Percentiles rank a stretch among this genome's conserved stretches.
phyloP scores from a whole-genome alignment of 2,888 invertebrate species.

The Neocrepidodera transversa region DNA sequence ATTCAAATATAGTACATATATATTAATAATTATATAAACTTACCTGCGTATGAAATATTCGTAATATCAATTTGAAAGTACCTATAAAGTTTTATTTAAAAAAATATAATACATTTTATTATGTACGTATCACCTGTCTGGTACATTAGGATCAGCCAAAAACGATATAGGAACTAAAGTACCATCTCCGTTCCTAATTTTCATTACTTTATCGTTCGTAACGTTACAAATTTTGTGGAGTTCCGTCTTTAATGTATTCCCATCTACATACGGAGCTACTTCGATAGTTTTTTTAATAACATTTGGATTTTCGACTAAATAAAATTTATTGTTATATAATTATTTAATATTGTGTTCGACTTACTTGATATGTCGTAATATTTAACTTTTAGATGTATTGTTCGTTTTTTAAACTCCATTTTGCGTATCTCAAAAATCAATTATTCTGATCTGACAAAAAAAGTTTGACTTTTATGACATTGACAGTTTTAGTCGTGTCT shows the following conservation, averaged over 20 bases:
- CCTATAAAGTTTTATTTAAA: slow-evolving; percentile 55
- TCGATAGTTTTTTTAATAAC: slow-evolving; percentile 49
- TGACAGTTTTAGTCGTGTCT: not conserved
- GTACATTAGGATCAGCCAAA: slow-evolving; percentile 51
- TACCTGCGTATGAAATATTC: slow-evolving; percentile 60
- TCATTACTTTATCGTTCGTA: slow-evolving; percentile 58
- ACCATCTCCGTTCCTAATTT: slow-evolving; percentile 59
- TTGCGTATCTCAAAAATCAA: not conserved
- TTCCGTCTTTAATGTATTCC: slow-evolving; percentile 50
- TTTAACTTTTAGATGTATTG: slow-evolving; percentile 49
- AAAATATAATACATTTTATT: no score
- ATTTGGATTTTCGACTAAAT: slow-evolving; percentile 49
- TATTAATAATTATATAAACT: slow-evolving; percentile 40
- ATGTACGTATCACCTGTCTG: slow-evolving; percentile 16
- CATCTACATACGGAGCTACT: slow-evolving; percentile 50
- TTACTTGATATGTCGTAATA: slow-evolving; percentile 50
- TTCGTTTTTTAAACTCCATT: slow-evolving; percentile 41
- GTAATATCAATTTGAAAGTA: slow-evolving; percentile 60
- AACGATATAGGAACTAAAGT: slow-evolving; percentile 60
- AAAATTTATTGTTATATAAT: no score
- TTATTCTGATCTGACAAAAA: no score
- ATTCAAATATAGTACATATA: not conserved
- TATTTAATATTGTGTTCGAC: slow-evolving; percentile 29
- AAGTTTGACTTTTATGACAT: no score
- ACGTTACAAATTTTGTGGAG: slow-evolving; percentile 52